These are phyloP conservation scores for Pipra filicauda DNA, from an alignment of 2,113 vertebrate genomes.

Conservation along the genomic window DNA sequence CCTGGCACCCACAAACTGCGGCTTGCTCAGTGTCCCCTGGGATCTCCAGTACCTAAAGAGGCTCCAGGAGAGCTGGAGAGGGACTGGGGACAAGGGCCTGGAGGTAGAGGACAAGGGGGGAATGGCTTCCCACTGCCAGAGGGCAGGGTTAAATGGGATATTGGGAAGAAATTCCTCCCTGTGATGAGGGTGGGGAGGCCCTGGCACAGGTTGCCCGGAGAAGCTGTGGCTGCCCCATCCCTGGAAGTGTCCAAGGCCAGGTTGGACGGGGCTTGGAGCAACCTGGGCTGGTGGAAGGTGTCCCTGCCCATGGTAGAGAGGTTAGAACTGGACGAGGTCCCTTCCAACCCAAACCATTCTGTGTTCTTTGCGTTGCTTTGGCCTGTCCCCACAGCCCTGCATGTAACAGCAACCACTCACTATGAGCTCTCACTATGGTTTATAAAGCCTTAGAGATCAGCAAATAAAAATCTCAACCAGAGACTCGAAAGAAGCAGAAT, in stretches of 20 bases:
- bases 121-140: not conserved
- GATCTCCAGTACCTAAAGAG: not conserved
- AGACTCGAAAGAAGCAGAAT: not conserved
- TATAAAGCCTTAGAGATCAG: not conserved
- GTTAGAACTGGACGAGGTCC: not conserved
- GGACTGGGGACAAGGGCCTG: not conserved
- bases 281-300: not conserved
- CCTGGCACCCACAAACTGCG: rapidly evolving
- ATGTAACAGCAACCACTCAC: rapidly evolving
- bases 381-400: rapidly evolving
- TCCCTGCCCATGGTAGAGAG: no score
- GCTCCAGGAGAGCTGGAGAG: not conserved
- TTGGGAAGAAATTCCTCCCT: not conserved
- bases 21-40: rapidly evolving
- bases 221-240: not conserved
- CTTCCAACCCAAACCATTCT: not conserved
- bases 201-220: not conserved
- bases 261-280: rapidly evolving
- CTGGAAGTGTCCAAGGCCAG: not conserved
- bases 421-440: rapidly evolving
- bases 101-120: not conserved
- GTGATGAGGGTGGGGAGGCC: not conserved
- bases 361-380: not conserved
- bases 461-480: not conserved
- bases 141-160: not conserved